Evolutionary conservation across 2,888 invertebrate species (phyloP).

Genomic region (Trilocha varians): DNA sequence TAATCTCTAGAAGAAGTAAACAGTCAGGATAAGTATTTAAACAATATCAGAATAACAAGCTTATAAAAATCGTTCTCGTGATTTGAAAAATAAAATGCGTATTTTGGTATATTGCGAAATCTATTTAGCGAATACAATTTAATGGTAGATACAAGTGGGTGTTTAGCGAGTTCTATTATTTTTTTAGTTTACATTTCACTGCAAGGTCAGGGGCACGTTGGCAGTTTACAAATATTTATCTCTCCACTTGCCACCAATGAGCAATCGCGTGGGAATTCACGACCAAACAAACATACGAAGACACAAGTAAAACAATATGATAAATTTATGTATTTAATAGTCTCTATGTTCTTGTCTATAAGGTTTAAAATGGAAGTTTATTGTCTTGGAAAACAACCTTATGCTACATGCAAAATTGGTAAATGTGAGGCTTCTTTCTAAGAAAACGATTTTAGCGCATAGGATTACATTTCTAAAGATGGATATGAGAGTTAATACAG

Average conservation of each 20-base stretch:
- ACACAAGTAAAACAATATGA: not conserved
- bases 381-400: too few species aligned
- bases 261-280: constrained; percentile 58
- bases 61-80: too few species aligned
- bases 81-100: not conserved
- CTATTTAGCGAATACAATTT: not conserved
- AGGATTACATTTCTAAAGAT: constrained; percentile 32
- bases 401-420: too few species aligned
- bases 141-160: not conserved
- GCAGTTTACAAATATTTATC: constrained; percentile 64
- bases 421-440: constrained; percentile 30
- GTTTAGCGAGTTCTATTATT: not conserved
- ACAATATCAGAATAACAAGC: too few species aligned
- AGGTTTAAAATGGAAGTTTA: not conserved
- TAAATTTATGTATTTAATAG: not conserved
- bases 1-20: too few species aligned
- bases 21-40: too few species aligned
- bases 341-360: constrained; percentile 4
- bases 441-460: constrained; percentile 51
- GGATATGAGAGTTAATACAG: too few species aligned
- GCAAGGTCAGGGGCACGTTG: constrained; percentile 45
- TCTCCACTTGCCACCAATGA: constrained; percentile 53
- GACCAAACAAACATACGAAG: constrained; percentile 12
- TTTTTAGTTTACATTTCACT: constrained; percentile 12
- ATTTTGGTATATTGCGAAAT: not conserved